Evolutionary conservation across 2,888 invertebrate species (phyloP).

Genomic region (Serrognathus titanus): DNA sequence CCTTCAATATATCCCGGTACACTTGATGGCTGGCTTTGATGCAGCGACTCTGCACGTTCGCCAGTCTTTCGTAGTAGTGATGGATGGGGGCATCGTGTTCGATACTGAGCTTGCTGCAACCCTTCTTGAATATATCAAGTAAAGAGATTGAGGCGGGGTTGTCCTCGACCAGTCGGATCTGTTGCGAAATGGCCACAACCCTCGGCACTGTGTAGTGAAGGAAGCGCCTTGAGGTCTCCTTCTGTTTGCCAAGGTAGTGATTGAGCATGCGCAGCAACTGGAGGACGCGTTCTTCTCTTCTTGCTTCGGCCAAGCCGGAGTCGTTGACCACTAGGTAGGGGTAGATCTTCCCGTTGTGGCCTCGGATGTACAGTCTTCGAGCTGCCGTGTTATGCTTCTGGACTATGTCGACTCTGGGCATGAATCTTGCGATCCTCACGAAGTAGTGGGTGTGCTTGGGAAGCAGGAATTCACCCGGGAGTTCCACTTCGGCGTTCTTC

Average conservation of each 20-base stretch:
- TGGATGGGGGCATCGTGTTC: constrained; percentile 91
- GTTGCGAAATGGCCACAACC: constrained; percentile 92
- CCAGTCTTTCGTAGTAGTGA: constrained; percentile 87
- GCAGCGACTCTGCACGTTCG: constrained; percentile 85
- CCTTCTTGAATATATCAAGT: constrained; percentile 85
- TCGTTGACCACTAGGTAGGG: constrained; percentile 96
- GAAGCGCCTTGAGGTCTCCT: constrained; percentile 89
- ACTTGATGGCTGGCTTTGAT: constrained; percentile 88
- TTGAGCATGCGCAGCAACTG: constrained; percentile 93
- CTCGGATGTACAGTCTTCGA: constrained; percentile 81
- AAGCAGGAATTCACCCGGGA: constrained; percentile 91
- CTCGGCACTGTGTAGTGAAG: constrained; percentile 91
- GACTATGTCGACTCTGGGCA: constrained; percentile 95
- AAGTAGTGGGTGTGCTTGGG: constrained; percentile 96
- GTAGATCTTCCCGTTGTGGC: constrained; percentile 92
- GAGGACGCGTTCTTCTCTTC: constrained; percentile 88
- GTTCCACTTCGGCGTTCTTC: constrained; percentile 93
- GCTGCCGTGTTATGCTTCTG: constrained; percentile 79
- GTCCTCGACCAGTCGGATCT: constrained; percentile 93
- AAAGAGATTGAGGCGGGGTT: constrained; percentile 90
- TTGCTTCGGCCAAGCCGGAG: constrained; percentile 87
- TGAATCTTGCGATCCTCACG: constrained; percentile 91
- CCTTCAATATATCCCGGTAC: constrained; percentile 81
- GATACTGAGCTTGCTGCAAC: constrained; percentile 67
- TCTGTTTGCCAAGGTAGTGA: constrained; percentile 90